Base-by-base conservation (phyloP, 1,140 invertebrate species). In the Trialeurodes vaporariorum region DNA sequence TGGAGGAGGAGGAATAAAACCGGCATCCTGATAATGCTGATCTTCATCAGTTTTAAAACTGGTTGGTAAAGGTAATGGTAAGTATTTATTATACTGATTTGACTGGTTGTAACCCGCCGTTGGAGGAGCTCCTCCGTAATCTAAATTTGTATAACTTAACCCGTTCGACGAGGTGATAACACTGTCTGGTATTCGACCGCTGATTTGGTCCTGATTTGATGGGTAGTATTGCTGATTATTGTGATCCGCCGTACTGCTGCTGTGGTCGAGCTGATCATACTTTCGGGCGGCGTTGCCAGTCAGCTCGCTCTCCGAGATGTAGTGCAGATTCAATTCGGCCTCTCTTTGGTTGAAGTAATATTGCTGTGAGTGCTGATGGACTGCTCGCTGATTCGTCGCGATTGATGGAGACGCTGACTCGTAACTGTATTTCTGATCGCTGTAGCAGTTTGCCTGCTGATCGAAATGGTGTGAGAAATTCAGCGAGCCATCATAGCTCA, bases 121-220 rank as follows among this genome's bases (percentile, higher is more conserved):
- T 21, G 64, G 22, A 23, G 61, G n/a, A 25, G 27, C 24, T 13
- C 59, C 64, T 1, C 76, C 75, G 71, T 91, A 92, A 79, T 95
- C 92, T 72, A 95, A 78, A 78, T 94, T 94, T 0, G 92, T 94
- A 76, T 95, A 95, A 75, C 91, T 92, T 59, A 94, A 78, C 0
- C 92, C 91, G 67, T 90, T 90, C 71, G 91, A 87, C 0, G 90
- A 88, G 71, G 87, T 91, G 63, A 93, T 92, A 23, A 92, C 91
- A 12, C 83, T 80, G 22, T 65, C 66, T 25, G 34, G 34, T 9
- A 49, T 17, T 17, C 34, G 34, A n/a, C n/a, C n/a, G 17, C 34
- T 49, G 34, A 49, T 49, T 49, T 49, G 34, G 34, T 49, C 34
- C 34, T 49, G 34, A 17, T 49, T 49, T n/a, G n/a, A n/a, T n/a